Base-by-base conservation (phyloP, 2,888 invertebrate species). In the Falcaria lacertinaria region DNA sequence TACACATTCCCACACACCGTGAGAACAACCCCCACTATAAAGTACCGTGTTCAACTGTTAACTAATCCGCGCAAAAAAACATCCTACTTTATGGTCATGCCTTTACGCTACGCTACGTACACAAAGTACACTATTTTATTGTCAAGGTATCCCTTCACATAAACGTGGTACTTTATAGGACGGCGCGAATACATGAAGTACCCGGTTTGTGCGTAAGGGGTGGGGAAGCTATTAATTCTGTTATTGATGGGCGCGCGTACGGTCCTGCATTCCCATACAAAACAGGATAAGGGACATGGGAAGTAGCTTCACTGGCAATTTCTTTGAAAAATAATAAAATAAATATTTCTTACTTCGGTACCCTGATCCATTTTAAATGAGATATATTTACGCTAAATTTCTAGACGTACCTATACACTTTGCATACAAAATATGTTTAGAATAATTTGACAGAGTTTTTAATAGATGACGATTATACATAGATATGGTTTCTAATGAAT, bases 1-100 rank as follows among this genome's bases (percentile, higher is more conserved):
- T 69, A 52, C 57, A 70, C 74, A 86, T 89, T 88, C 89, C 85
- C 88, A 88, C 86, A 88, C 80, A 79, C 64, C 87, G 87, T 86
- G 88, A 75, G 88, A 86, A 87, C 64, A 47, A 74, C 79, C 71
- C 77, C 74, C 65, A 48, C 58, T 67, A 82, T 78, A 68, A 87
- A 88, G 79, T 68, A 78, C 75, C 57, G 56, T 60, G 67, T 74
- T 73, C 50, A 57, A 54, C 52, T 57, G 56, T 63, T 60, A 57
- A 60, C 64, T 41, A 47, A 57, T 34, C 43, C 48, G 5, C 42
- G 45, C 47, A 59, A 69, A 80, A 78, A 78, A 83, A 75, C 57
- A 39, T 16, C 43, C 45, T 47, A 73, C 82, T 79, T 77, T 50
- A 60, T 74, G 58, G 64, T 54, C 50, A 51, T 60, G 71, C 71